These are phyloP conservation scores for Avahi laniger DNA, from an alignment of 2,797 vertebrate species.

Conservation along the genomic window DNA sequence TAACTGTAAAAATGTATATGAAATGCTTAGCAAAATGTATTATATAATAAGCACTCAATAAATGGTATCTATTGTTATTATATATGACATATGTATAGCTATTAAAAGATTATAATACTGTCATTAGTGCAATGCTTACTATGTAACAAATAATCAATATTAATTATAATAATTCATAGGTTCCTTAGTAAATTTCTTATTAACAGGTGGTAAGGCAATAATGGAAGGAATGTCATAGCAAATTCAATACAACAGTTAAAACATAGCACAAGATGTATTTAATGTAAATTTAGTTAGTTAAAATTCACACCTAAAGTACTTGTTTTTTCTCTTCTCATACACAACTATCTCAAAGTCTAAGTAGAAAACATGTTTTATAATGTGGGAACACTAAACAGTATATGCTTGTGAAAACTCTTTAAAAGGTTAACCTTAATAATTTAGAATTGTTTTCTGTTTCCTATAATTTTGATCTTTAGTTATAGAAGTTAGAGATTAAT, in stretches of 20 bases:
- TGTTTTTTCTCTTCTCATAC: constrained; percentile 6
- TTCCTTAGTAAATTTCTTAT: constrained; percentile 37
- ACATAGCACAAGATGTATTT: constrained; percentile 24
- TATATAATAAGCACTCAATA: neutral
- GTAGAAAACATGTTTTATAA: neutral
- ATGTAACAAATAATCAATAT: constrained; percentile 27
- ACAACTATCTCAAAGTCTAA: neutral
- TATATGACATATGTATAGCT: neutral
- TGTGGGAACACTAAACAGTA: neutral
- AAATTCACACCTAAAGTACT: constrained; percentile 19
- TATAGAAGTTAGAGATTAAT: neutral
- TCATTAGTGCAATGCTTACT: neutral
- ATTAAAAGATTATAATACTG: neutral
- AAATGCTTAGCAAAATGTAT: constrained; percentile 28
- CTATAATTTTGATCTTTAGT: constrained; percentile 10
- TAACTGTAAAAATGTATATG: constrained; percentile 4
- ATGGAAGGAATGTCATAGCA: constrained; percentile 32
- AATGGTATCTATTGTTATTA: neutral
- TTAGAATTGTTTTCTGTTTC: constrained; percentile 2
- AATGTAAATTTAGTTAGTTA: constrained; percentile 20
- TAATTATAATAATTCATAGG: constrained; percentile 18
- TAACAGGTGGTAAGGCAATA: neutral
- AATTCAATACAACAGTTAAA: constrained; percentile 39
- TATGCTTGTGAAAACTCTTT: neutral
- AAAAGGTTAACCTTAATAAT: constrained; percentile 42